Base-by-base conservation (phyloP, 2,113 vertebrate species). In the Pogona vitticeps region DNA sequence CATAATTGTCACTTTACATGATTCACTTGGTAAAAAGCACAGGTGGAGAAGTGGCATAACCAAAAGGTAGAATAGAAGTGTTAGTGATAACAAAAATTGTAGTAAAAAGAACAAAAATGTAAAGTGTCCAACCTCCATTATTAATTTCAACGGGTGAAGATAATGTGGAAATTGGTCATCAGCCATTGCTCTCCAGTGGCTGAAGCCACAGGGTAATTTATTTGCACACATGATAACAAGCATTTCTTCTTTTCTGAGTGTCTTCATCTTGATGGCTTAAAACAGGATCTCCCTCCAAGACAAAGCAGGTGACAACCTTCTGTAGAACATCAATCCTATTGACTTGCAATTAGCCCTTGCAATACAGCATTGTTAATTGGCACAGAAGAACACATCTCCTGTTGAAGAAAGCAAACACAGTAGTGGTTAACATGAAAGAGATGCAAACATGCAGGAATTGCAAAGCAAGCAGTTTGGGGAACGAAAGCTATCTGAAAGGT, bases 381-480 rank as follows among this genome's bases (percentile, higher is more conserved):
- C 20, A 73, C 28, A 73, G 65, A 58, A 56, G 40, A 58, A 77
- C 2, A 31, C 59, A 86, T 81, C 78, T 70, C n/a, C 84, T 82
- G 56, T 87, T 76, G 85, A 76, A 82, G 59, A 42, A 65, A 38
- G n/a, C 59, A 82, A 56, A 17, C 31, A 36, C 52, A 70, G 40
- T 76, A 31, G 80, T 33, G 85, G 85, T 82, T 73, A 67, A 87
- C 85, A 82, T 87, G 71, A 87, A 82, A 87, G 85, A 65, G 71
- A 87, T 87, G 80, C 80, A 70, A 76, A 65, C 52, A 18, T 67
- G 73, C 15, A 12, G 58, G 72, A 36, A 82, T 77, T 88, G 86
- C 86, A 70, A 70, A 18, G 73, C 33, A 58, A 83, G 86, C 86
- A 83, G 59, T 70, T 88, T 88, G 70, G 26, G 70, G 63, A 76